These are phyloP conservation scores for Fregetta grallaria DNA, from an alignment of 2,113 vertebrate species.

Conservation along the genomic window DNA sequence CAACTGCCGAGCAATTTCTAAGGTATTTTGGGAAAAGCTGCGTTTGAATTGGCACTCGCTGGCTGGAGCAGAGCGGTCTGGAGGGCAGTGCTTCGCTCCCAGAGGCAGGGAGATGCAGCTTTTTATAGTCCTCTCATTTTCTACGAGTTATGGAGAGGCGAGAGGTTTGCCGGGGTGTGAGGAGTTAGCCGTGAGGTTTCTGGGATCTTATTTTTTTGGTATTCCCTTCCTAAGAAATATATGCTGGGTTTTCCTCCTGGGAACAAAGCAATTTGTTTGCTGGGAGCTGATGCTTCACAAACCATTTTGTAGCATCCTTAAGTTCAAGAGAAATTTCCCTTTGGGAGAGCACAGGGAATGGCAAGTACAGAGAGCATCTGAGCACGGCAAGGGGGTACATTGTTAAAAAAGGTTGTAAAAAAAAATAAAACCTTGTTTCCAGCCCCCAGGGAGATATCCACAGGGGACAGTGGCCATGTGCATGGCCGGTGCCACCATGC, in stretches of 20 bases:
- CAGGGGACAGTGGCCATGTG: not conserved
- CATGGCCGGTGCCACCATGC: not conserved
- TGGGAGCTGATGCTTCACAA: not conserved
- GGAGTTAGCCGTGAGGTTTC: not conserved
- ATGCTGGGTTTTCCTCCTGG: not conserved
- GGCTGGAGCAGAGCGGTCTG: not conserved
- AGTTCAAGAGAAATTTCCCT: not conserved
- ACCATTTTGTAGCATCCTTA: not conserved
- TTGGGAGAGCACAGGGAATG: not conserved
- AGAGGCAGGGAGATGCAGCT: not conserved
- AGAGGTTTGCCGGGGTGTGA: not conserved
- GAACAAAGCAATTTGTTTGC: not conserved
- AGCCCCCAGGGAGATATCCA: not conserved
- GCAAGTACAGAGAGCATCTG: not conserved
- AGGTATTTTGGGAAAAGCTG: not conserved
- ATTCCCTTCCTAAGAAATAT: accelerated
- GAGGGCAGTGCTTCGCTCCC: not conserved
- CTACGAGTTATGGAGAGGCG: not conserved
- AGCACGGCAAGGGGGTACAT: not conserved
- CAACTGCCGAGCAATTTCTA: not conserved
- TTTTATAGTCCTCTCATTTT: not conserved
- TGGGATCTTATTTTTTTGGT: not conserved
- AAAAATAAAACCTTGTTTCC: not conserved
- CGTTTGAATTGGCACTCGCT: not conserved
- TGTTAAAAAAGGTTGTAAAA: not conserved